Evolutionary conservation across 2,113 vertebrate genomes (phyloP), one percentile per base, ranked within the genome.

Genomic region (Mus pahari): DNA sequence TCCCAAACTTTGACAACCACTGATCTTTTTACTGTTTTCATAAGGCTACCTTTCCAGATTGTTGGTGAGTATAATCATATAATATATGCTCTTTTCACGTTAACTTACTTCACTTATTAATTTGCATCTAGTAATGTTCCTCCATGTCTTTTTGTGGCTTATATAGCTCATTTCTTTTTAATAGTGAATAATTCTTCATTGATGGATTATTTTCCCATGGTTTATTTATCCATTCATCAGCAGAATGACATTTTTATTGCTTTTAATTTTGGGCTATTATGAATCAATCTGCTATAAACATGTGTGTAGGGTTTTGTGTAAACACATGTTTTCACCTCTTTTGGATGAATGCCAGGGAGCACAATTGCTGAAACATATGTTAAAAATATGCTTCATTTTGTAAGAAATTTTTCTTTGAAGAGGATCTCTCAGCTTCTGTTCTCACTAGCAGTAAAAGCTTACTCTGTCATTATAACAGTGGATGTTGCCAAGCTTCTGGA

Each of bases 321-420:
- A 89, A 75, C 87, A 75, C 70, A 74, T 89, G 87, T 89, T 75
- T 75, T 89, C 87, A 75, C 70, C 53, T 89, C 70, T 70, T 89
- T 89, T 89, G 87, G 71, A 75, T 75, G 14, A 75, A 45, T 75
- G 53, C 55, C 53, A 89, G 31, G 70, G 53, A 89, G 70, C 58
- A 42, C 68, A 89, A 42, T 74, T 89, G 53, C 50, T 89, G 26
- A n/a, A 74, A 74, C 86, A 89, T 89, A 74, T 74, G 86, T 74
- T 89, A 58, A 39, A n/a, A 89, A 58, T 60, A 60, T 75, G 70
- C 53, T 89, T 87, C 64, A 87, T 68, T 70, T 74, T 74, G n/a
- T 60, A 75, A 60, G 39, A 33, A 75, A 89, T 31, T 89, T 42
- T 75, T 89, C 16, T 89, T 75, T 58, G 53, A 89, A 42, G 71